A percentile compares a stretch with the other conserved stretches of the same genome.
Conservation (phyloP, 1,140 invertebrate species). For the Anastatus disparis region DNA sequence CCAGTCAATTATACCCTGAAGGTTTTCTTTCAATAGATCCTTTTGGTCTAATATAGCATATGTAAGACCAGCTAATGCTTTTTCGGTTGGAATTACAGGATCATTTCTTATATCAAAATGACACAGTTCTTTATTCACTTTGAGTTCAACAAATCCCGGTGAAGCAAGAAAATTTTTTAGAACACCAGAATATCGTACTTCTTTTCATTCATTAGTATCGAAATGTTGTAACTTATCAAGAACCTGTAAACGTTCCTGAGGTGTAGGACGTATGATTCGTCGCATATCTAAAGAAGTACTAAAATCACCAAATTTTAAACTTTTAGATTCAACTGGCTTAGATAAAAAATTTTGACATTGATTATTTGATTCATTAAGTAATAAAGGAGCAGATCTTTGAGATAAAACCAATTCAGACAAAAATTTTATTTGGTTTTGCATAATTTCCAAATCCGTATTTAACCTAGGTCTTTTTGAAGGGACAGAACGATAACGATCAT, state of each 20-base stretch:
- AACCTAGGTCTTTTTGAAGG: not conserved
- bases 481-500: not conserved
- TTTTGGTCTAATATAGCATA: slow-evolving; percentile 39
- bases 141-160: slow-evolving; percentile 40
- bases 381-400: not conserved
- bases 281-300: slow-evolving; percentile 34
- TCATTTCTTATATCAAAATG: slow-evolving; percentile 35
- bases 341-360: not conserved
- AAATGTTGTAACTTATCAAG: slow-evolving; percentile 33
- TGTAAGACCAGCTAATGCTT: slow-evolving; percentile 29
- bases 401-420: not conserved
- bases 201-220: slow-evolving; percentile 31
- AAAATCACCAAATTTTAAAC: slow-evolving; percentile 26
- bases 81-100: slow-evolving; percentile 10
- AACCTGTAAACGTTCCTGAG: slow-evolving; percentile 12
- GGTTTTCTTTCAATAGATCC: slow-evolving; percentile 13
- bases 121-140: slow-evolving; percentile 42
- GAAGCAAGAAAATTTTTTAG: slow-evolving; percentile 35
- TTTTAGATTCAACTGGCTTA: not conserved
- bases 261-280: slow-evolving; percentile 12
- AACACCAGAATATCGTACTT: slow-evolving; percentile 24
- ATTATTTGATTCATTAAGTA: too few relatives aligned
- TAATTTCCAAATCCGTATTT: not conserved
- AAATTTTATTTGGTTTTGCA: not conserved
- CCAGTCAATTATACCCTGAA: slow-evolving; percentile 37